Conservation (phyloP, 2,113 vertebrate genomes). For the Solea senegalensis region DNA sequence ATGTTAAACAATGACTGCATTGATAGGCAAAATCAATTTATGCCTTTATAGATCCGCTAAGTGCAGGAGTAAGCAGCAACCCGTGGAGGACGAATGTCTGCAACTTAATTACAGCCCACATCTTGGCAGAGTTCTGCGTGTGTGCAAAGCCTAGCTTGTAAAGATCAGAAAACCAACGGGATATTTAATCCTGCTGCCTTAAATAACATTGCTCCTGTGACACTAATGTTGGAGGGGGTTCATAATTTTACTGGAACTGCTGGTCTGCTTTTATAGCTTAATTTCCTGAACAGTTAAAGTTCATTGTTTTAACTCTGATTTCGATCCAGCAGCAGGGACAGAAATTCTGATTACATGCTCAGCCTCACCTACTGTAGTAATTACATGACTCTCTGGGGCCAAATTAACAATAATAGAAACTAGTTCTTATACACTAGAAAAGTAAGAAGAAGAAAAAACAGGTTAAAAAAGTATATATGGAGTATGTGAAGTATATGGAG, state of each 20-base stretch:
- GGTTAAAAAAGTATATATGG: constrained; percentile 21
- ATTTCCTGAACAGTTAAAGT: constrained; percentile 59
- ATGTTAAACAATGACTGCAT: constrained; percentile 78
- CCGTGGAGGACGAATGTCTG: constrained; percentile 51
- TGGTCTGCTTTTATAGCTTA: constrained; percentile 53
- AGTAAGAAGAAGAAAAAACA: constrained; percentile 10
- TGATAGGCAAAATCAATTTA: constrained; percentile 78
- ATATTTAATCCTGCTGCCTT: constrained; percentile 64
- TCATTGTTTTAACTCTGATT: constrained; percentile 30
- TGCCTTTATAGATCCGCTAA: constrained; percentile 76
- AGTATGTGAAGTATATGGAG: constrained; percentile 22
- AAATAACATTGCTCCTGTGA: constrained; percentile 41
- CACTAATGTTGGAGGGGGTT: constrained; percentile 30
- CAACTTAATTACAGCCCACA: constrained; percentile 65
- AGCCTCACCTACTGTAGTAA: constrained; percentile 69
- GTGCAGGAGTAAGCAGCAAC: constrained; percentile 44
- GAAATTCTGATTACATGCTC: constrained; percentile 43
- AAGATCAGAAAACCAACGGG: constrained; percentile 59
- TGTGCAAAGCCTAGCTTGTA: constrained; percentile 70
- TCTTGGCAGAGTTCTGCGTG: constrained; percentile 59
- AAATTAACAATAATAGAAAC: constrained; percentile 12
- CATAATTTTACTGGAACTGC: constrained; percentile 39
- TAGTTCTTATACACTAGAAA: constrained; percentile 1
- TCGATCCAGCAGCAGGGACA: constrained; percentile 19
- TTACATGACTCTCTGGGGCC: constrained; percentile 9